phyloP scores from a whole-genome alignment of 1,140 invertebrate species.

The Akabosia matsudoensis region DNA sequence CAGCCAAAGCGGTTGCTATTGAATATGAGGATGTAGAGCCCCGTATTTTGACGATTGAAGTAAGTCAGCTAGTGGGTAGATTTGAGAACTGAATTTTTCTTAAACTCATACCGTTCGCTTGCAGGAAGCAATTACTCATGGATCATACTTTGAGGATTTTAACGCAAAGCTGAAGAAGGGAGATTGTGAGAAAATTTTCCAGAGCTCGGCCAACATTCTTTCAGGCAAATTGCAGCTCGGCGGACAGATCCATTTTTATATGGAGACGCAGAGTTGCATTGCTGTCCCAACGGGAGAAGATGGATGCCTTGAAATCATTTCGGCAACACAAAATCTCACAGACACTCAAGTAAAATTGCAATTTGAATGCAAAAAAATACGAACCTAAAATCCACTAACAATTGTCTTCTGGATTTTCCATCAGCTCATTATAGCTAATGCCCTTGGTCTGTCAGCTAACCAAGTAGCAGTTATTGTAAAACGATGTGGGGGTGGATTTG shows the following conservation, averaged over 20 bases:
- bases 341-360: conserved; percentile 53
- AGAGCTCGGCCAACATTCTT: conserved; percentile 30
- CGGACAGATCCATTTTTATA: conserved; percentile 63
- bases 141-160: conserved; percentile 48
- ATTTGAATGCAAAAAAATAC: background rate
- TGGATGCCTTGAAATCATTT: conserved; percentile 58
- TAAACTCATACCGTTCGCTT: background rate
- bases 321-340: conserved; percentile 55
- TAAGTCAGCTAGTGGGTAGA: conserved; percentile 19
- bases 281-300: conserved; percentile 58
- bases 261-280: conserved; percentile 57
- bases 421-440: conserved; percentile 48
- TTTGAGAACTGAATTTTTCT: background rate
- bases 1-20: conserved; percentile 51
- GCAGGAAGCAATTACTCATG: conserved; percentile 52
- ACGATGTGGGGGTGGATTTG: conserved; percentile 60
- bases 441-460: conserved; percentile 54
- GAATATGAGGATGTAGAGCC: conserved; percentile 49
- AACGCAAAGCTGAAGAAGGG: conserved; percentile 48
- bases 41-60: conserved; percentile 55
- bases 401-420: background rate
- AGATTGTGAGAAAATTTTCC: conserved; percentile 50
- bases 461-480: conserved; percentile 55
- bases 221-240: conserved; percentile 56
- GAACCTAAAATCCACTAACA: too few relatives aligned